Evolutionary conservation across 2,797 vertebrate genomes (phyloP).

Genomic region (Orientallactaga sibirica): DNA sequence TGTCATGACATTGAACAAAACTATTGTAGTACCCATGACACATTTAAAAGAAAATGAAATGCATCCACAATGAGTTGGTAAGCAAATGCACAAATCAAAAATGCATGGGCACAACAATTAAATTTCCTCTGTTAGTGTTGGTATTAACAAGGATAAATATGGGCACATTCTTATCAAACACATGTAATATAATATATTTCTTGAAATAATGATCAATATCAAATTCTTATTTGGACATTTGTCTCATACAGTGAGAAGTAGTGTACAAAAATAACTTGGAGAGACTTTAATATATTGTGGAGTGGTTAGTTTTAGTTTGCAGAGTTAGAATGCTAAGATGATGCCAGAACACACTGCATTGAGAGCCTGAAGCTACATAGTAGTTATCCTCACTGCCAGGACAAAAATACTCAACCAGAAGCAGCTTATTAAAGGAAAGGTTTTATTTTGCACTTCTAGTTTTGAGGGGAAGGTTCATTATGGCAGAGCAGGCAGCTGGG

Average conservation of each 20-base stretch:
- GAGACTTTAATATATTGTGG: background rate
- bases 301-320: background rate
- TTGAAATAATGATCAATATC: background rate
- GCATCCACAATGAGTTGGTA: background rate
- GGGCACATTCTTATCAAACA: background rate
- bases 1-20: background rate
- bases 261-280: background rate
- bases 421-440: too few relatives aligned
- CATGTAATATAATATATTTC: background rate
- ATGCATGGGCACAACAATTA: background rate
- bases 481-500: too few relatives aligned
- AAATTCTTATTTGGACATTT: background rate
- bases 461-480: too few relatives aligned
- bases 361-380: too few relatives aligned
- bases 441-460: too few relatives aligned
- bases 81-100: background rate
- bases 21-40: background rate
- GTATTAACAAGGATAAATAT: background rate
- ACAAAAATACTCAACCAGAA: too few relatives aligned
- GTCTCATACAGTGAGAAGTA: background rate
- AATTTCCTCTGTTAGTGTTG: background rate
- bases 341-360: too few relatives aligned
- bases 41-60: background rate
- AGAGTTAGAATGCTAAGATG: too few relatives aligned
- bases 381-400: too few relatives aligned